Evolutionary conservation across 2,888 invertebrate species (phyloP), one percentile per base, ranked within the genome.

Genomic region (Macropis europaea): DNA sequence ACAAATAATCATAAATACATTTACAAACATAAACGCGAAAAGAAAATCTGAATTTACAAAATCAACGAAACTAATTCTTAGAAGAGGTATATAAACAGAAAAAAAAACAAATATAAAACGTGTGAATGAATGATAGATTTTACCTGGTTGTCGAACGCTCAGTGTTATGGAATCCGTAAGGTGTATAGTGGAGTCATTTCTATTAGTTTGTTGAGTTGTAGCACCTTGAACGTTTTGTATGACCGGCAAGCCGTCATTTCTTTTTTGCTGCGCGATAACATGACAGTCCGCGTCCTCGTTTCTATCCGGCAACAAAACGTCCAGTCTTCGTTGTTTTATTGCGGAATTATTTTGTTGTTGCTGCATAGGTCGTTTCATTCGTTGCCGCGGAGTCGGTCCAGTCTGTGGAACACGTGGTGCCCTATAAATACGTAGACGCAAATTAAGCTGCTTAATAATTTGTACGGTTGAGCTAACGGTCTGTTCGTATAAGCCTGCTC

Each of bases 271-370:
- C 2, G 94, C 93, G 88, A 95, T 94, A 11, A 95, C 94, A 83
- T 95, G 94, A 84, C 95, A 95, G 82, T 95, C 95, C 38, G 94
- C 94, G 79, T 94, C 94, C 78, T 94, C 94, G 70, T 95, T 94
- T 84, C 93, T 93, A 54, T 94, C 93, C 0, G 94, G 94, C 2
- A 95, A 90, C 22, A 95, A 85, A 84, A 95, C 92, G 79, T 94
- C 94, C 71, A 93, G 90, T 13, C 94, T 91, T 70, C 91, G 84
- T 71, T 90, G 91, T 52, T 91, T 91, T 0, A 83, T 80, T 0
- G 86, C 66, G 13, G 87, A 75, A 61, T 50, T 87, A 70, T 84
- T 83, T 36, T 83, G 84, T 50, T 82, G 52, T 75, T 77, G 81
- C 13, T 83, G 84, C 36, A 89, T 66, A 5, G 89, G 87, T 57